Conservation (phyloP, 2,797 vertebrate species). For the Etheostoma nigrum region DNA sequence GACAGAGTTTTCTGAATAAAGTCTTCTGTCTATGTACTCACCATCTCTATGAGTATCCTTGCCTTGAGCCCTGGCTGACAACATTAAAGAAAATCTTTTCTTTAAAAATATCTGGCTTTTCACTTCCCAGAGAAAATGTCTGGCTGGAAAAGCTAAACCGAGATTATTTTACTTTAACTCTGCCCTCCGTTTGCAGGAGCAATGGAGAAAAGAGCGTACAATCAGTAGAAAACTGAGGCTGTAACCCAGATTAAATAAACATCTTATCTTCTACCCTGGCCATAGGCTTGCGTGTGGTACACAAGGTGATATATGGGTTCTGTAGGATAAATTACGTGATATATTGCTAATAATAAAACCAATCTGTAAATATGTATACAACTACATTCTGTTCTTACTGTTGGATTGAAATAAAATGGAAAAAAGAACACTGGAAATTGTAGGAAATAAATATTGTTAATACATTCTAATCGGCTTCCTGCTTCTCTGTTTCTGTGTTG, state of each 20-base stretch:
- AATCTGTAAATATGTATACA: slow-evolving; percentile 81
- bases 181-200: slow-evolving; percentile 40
- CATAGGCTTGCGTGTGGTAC: slow-evolving; percentile 21
- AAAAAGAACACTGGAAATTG: slow-evolving; percentile 79
- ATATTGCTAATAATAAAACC: slow-evolving; percentile 75
- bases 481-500: slow-evolving; percentile 33
- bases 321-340: slow-evolving; percentile 63
- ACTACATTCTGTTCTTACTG: slow-evolving; percentile 73
- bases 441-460: slow-evolving; percentile 84
- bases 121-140: slow-evolving; percentile 26
- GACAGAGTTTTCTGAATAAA: slow-evolving; percentile 40
- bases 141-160: slow-evolving; percentile 38
- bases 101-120: slow-evolving; percentile 38
- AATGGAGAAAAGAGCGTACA: slow-evolving; percentile 17
- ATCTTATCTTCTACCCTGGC: slow-evolving; percentile 37
- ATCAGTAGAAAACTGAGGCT: slow-evolving; percentile 45
- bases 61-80: slow-evolving; percentile 31
- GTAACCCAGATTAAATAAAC: slow-evolving; percentile 29
- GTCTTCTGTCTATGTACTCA: slow-evolving; percentile 32
- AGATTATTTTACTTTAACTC: slow-evolving; percentile 51
- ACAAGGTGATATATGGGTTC: slow-evolving; percentile 56
- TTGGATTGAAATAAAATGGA: slow-evolving; percentile 71
- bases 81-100: slow-evolving; percentile 24
- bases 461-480: slow-evolving; percentile 67
- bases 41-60: slow-evolving; percentile 15